Conservation (phyloP, 1,140 invertebrate species). For the Rhagoletis zephyria region DNA sequence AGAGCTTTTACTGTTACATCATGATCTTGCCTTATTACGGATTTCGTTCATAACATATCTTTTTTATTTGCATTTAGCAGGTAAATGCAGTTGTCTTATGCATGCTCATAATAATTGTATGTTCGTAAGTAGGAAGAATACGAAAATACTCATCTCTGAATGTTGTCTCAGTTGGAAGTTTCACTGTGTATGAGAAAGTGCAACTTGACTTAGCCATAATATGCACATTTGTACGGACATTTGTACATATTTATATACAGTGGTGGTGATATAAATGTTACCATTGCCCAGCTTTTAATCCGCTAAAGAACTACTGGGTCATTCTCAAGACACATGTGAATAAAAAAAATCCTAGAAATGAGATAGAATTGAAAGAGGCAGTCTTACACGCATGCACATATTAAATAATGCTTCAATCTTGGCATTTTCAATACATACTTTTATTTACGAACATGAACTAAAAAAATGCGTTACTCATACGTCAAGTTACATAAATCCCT, state of each 20-base stretch:
- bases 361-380: no score
- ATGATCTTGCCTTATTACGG: slow-evolving; percentile 34
- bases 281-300: no score
- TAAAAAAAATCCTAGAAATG: no score
- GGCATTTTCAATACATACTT: no score
- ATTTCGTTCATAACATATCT: neutral
- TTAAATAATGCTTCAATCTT: no score
- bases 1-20: slow-evolving; percentile 27
- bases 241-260: neutral
- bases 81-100: neutral
- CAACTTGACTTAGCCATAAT: neutral
- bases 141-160: neutral
- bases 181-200: slow-evolving; percentile 18
- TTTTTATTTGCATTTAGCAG: neutral
- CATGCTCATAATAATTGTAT: slow-evolving; percentile 6
- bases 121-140: neutral
- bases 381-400: no score
- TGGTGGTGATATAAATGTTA: no score
- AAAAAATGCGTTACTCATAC: no score
- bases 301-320: no score
- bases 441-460: no score
- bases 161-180: neutral
- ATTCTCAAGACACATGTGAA: no score
- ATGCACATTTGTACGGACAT: neutral
- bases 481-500: no score